Evolutionary conservation across 23 tunicate genomes (phyloP), one percentile per base, ranked within the genome.

Genomic region (Ciona savignyi): DNA sequence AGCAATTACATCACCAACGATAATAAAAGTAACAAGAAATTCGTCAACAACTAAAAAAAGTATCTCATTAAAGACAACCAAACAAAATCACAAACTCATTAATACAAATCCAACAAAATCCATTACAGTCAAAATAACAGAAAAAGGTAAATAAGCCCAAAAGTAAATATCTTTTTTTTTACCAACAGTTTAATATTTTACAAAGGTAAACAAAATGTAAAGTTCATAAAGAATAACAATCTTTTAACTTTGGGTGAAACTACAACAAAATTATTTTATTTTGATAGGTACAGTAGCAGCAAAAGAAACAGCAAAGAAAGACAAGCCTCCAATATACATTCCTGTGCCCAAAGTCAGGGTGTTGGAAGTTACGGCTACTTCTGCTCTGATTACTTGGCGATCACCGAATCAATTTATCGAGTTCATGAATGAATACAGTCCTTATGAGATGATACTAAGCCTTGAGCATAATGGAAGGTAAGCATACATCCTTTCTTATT

Each of bases 351-450:
- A 26, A 27, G 51, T 72, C 27, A 33, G 51, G 51, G 32, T 72
- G n/a, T 19, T 49, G 51, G 34, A 78, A 4, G 34, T 68, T 27
- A 19, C 28, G 4, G 30, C 83, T 28, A 78, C 75, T 3, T 63
- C 51, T 6, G 75, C 67, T 30, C 67, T 78, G 15, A 56, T 78
- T 2, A 69, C 75, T 4, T 78, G 83, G 83, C 32, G 68, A 2
- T 34, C 42, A 28, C 28, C 28, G 23, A 33, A 2, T 31, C 28
- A 49, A 11, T 23, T 56, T 27, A 51, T 11, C 3, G 49, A 68
- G 20, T 48, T 21, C 1, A 63, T 34, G 30, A 24, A 27, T 22
- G 32, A 22, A n/a, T 32, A 51, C 28, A 31, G 69, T 48, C 20
- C 33, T 27, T 23, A 20, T 22, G 51, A 21, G 42, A 68, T 78